These are phyloP conservation scores for Fulmarus glacialis DNA, from an alignment of 2,113 vertebrate species.

Conservation along the genomic window DNA sequence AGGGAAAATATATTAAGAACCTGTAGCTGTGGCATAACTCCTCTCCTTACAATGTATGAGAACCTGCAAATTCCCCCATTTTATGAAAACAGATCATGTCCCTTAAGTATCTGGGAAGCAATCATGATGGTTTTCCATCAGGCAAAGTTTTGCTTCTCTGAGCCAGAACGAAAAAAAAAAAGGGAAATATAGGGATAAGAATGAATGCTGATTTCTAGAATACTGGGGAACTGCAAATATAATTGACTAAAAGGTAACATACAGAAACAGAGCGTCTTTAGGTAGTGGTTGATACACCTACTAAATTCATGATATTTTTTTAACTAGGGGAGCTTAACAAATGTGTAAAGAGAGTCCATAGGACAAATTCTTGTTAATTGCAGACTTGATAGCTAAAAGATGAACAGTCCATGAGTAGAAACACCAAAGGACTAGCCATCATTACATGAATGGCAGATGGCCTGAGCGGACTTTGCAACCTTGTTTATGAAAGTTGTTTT, in stretches of 20 bases:
- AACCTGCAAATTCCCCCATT: background rate
- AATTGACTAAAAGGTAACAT: background rate
- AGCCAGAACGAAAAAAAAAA: background rate
- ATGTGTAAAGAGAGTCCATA: background rate
- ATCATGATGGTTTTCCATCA: background rate
- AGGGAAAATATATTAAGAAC: background rate
- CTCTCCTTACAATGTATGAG: background rate
- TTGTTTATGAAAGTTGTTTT: slow-evolving; percentile 20
- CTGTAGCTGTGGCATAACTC: background rate
- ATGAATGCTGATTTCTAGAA: background rate
- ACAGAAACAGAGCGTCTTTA: background rate
- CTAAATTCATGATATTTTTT: background rate
- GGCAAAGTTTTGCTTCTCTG: background rate
- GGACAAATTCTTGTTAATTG: background rate
- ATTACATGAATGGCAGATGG: background rate
- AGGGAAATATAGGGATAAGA: background rate
- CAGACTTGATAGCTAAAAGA: background rate
- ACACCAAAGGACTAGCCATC: background rate
- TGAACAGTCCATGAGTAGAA: background rate
- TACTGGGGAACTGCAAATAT: background rate
- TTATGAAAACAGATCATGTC: background rate
- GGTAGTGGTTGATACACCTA: background rate
- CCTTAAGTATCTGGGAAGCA: background rate
- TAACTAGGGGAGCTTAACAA: background rate
- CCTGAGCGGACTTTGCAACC: background rate